These are phyloP conservation scores for Urocynchramus pylzowi DNA, from an alignment of 2,113 vertebrate species.

Conservation along the genomic window DNA sequence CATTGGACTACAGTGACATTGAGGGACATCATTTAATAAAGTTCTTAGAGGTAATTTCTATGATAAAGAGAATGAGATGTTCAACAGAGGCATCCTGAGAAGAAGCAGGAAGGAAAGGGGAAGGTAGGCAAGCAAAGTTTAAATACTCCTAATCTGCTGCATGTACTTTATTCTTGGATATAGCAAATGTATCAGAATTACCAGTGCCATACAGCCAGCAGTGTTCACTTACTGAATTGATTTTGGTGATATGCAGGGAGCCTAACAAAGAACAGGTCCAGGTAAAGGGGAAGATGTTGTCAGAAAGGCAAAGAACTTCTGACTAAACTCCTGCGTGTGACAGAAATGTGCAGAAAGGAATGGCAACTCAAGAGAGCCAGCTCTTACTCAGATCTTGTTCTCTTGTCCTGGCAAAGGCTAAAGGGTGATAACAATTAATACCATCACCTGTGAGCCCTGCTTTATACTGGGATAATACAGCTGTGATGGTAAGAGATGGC, in stretches of 20 bases:
- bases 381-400: neutral
- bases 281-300: neutral
- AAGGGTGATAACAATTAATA: neutral
- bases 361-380: neutral
- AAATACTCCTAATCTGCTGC: neutral
- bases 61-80: neutral
- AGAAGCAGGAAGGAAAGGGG: neutral
- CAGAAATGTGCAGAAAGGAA: neutral
- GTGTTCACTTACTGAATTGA: neutral
- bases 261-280: neutral
- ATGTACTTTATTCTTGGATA: neutral
- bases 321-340: neutral
- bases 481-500: neutral
- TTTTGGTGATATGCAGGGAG: neutral
- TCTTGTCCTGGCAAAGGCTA: neutral
- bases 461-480: neutral
- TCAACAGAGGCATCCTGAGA: neutral
- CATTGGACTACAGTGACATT: rapidly evolving
- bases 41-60: neutral
- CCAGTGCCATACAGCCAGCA: neutral
- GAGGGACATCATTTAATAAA: neutral
- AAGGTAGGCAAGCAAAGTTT: neutral
- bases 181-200: neutral
- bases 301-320: neutral
- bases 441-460: neutral